Evolutionary conservation across 2,888 invertebrate genomes (phyloP), one percentile per base, ranked within the genome.

Genomic region (Pteria penguin): DNA sequence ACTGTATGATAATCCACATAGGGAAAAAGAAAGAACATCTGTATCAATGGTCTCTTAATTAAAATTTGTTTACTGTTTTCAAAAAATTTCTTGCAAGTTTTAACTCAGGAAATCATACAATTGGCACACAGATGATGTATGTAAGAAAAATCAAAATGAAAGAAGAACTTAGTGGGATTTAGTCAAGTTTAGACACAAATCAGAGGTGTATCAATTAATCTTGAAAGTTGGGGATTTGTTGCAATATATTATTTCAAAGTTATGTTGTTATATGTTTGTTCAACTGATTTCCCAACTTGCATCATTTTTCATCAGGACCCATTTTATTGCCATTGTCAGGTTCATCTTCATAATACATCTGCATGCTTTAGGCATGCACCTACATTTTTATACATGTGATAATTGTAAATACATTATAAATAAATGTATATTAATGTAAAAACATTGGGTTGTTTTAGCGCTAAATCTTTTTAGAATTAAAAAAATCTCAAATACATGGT

Each of bases 171-270:
- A 45, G 45, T 45, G 18, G 18, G 45, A 18, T 14, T 33, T 33
- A 26, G 36, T 33, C 31, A 22, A 8, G 8, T 22, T 63, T 36
- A 68, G 57, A 31, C 24, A 31, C 57, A 55, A 57, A 29, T 55
- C 57, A 55, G 55, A 57, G 57, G 57, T n/a, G 52, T 67, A 67
- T 54, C 67, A 67, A 67, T 54, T 54, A 54, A 55, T 29, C 58
- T 70, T 60, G 22, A 36, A 67, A 67, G 73, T 73, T 73, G 73
- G 76, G 76, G 76, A 77, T 77, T 65, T 73, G 72, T 73, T 77
- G 76, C 76, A 77, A 77, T 77, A 77, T 77, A 69, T 72, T 65
- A 58, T 60, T 65, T 62, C 24, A 45, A 57, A 70, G 57, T 68
- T 77, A 55, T 31, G 36, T 72, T 69, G 68, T 76, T 76, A 73